A percentile compares a stretch with the other conserved stretches of the same genome.
phyloP scores from a whole-genome alignment of 2,113 vertebrate genomes.

The chimpanzee (Pan troglodytes) region NHGRI_mPanTro3-v2.1_pri NC_072402.2:71577001-71577500 shows the following conservation, averaged over 20 bases:
- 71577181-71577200: not conserved
- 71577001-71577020: constrained; percentile 26
- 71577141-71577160: not conserved
- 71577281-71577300: not conserved
- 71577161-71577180: not conserved
- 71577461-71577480: not conserved
- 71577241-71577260: not conserved
- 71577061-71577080: not conserved
- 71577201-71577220: not conserved
- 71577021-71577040: not conserved
- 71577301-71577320: not conserved
- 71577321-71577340: not conserved
- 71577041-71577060: not conserved
- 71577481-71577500: not conserved
- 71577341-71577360: not conserved
- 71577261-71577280: not conserved
- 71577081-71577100: not conserved
- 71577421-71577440: not conserved
- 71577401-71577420: not conserved
- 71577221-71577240: not conserved
- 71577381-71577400: not conserved
- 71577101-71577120: not conserved
- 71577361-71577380: not conserved
- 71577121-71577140: not conserved
- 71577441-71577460: not conserved